Base-by-base conservation (phyloP, 2,888 invertebrate species). In the Apamea monoglypha region DNA sequence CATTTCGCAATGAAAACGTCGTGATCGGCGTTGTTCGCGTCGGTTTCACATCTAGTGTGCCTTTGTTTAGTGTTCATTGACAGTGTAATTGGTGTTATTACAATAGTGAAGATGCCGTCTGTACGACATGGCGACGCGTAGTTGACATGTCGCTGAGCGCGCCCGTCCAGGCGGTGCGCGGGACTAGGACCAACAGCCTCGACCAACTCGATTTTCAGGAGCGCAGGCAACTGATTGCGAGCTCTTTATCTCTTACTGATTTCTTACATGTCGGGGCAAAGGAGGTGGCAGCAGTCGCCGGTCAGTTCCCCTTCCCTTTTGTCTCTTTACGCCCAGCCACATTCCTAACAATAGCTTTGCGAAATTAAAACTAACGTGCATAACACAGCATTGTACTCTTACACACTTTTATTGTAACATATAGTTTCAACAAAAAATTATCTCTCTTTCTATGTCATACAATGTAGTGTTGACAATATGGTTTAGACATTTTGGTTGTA, bases 191-290 rank as follows among this genome's bases (percentile, higher is more conserved):
- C 96, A 98, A 98, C 95, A 98, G 98, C 93, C 97, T 98, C 97
- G 98, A 98, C 97, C 98, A 98, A 96, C 97, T 99, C 80, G 99
- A 99, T 97, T 99, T 99, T 95, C 98, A 99, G 96, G 99, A 99
- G 97, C 98, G 98, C 95, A 97, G 99, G 91, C 98, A 98, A 96
- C 97, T 99, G 93, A 99, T 99, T 88, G 99, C 99, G 71, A 98
- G 98, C 86, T 98, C 98, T 74, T 95, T 99, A 93, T 98, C 98
- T 86, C 97, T 99, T 83, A 98, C 98, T 88, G 99, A 99, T 96
- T 98, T 99, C 93, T 95, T 98, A 89, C 98, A 98, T 88, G 98
- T 98, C 92, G 98, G 98, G 88, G 97, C 98, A 81, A 97, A 97
- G 93, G 97, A 97, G 92, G 97, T 97, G 89, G 97, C 96, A 90